These are phyloP conservation scores for Arvicola amphibius DNA, from an alignment of 2,797 vertebrate genomes.

Conservation along the genomic window DNA sequence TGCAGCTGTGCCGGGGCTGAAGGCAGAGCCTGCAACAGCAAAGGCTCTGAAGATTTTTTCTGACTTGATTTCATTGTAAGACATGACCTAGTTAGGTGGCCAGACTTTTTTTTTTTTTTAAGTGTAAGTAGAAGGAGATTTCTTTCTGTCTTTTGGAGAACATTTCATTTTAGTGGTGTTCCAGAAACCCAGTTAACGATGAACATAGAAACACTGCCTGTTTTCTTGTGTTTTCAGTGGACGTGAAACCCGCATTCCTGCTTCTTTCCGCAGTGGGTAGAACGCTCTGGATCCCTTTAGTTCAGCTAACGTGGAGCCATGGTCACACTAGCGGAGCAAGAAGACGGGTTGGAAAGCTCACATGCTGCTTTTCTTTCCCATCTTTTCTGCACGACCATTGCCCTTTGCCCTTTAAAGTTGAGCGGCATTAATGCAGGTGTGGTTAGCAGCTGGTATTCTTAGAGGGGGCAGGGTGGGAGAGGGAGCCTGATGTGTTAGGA, in stretches of 20 bases:
- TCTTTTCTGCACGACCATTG: neutral
- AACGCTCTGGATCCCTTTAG: neutral
- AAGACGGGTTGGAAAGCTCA: neutral
- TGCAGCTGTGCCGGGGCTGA: conserved; percentile 89
- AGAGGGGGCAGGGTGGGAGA: neutral
- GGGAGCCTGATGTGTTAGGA: neutral
- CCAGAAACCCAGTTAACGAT: neutral
- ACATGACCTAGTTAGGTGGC: neutral
- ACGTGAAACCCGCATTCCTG: neutral
- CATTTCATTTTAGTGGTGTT: conserved; percentile 1
- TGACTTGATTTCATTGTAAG: conserved; percentile 66
- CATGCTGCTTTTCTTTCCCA: neutral
- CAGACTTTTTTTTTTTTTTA: neutral
- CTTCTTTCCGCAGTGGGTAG: neutral
- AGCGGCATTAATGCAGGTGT: neutral
- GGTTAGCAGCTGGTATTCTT: neutral
- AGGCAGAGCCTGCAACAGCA: conserved; percentile 87
- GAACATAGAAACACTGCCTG: neutral
- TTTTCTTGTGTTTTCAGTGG: neutral
- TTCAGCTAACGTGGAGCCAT: neutral
- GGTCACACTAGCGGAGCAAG: neutral
- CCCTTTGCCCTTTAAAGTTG: neutral
- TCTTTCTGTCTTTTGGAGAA: conserved; percentile 70
- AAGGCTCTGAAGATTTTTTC: conserved; percentile 80
- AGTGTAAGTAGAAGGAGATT: neutral